Evolutionary conservation across 2,797 vertebrate species (phyloP).

Genomic region (Anomalospiza imberbis): DNA sequence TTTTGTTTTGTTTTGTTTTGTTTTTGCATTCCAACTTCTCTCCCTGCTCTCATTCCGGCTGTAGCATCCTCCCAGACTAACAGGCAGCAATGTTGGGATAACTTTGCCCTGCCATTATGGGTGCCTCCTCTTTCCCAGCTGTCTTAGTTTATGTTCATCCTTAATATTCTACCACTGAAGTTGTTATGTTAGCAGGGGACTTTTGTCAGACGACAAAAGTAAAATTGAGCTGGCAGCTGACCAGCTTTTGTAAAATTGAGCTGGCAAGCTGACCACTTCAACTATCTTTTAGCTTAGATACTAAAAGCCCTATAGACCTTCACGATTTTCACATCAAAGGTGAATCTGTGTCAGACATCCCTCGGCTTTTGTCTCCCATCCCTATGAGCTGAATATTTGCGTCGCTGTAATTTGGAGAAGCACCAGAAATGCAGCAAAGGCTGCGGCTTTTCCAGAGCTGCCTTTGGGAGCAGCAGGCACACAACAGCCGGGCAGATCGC

Average conservation of each 20-base stretch:
- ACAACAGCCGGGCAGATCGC: not conserved
- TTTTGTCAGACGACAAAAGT: not conserved
- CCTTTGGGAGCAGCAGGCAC: not conserved
- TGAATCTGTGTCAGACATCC: not conserved
- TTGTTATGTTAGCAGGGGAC: not conserved
- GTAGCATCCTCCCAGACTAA: not conserved
- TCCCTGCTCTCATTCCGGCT: not conserved
- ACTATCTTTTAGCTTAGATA: not conserved
- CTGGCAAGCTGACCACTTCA: not conserved
- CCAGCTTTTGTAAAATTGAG: not conserved
- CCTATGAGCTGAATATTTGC: not conserved
- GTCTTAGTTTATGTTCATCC: not conserved
- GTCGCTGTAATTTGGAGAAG: not conserved
- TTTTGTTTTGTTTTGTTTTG: too few species aligned
- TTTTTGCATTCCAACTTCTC: not conserved
- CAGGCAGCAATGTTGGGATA: too few species aligned
- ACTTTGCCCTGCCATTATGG: not conserved
- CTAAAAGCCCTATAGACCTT: not conserved
- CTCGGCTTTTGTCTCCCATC: not conserved
- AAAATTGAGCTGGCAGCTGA: not conserved
- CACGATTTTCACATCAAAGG: not conserved
- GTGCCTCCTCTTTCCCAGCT: not conserved
- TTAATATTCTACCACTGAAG: not conserved
- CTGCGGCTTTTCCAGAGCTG: not conserved
- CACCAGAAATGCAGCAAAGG: not conserved